phyloP scores from a whole-genome alignment of 2,797 vertebrate genomes.

The Chelmon rostratus region DNA sequence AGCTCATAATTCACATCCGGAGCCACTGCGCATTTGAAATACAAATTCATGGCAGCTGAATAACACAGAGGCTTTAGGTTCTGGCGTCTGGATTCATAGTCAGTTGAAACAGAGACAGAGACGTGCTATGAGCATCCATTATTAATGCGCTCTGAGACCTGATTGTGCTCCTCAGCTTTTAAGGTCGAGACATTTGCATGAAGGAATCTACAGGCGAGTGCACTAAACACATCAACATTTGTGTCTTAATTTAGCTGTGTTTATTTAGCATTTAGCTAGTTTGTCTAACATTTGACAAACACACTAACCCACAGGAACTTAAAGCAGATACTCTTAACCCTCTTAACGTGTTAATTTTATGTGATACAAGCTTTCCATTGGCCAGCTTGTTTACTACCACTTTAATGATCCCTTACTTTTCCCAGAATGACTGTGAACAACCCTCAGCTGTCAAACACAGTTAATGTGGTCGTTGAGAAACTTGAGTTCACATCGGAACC shows the following conservation, averaged over 20 bases:
- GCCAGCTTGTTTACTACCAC: not conserved
- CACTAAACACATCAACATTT: slow-evolving; percentile 1
- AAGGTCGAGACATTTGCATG: slow-evolving; percentile 23
- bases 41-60: slow-evolving; percentile 27
- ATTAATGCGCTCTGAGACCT: slow-evolving; percentile 35
- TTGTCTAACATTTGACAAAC: slow-evolving; percentile 12
- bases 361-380: not conserved
- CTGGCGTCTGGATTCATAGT: not conserved
- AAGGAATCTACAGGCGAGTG: not conserved
- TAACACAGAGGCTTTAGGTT: slow-evolving; percentile 31
- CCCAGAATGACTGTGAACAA: not conserved
- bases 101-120: slow-evolving; percentile 28
- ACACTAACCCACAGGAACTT: not conserved
- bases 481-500: slow-evolving; percentile 7
- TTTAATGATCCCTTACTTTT: not conserved
- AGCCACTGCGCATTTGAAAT: slow-evolving; percentile 45
- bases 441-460: slow-evolving; percentile 1
- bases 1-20: slow-evolving; percentile 25
- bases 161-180: not conserved
- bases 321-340: not conserved
- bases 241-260: slow-evolving; percentile 8
- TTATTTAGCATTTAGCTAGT: slow-evolving; percentile 15
- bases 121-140: slow-evolving; percentile 32
- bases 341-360: not conserved
- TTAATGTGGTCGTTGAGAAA: not conserved